Evolutionary conservation across 2,888 invertebrate genomes (phyloP).

Genomic region (Leucoptera coffeella): DNA sequence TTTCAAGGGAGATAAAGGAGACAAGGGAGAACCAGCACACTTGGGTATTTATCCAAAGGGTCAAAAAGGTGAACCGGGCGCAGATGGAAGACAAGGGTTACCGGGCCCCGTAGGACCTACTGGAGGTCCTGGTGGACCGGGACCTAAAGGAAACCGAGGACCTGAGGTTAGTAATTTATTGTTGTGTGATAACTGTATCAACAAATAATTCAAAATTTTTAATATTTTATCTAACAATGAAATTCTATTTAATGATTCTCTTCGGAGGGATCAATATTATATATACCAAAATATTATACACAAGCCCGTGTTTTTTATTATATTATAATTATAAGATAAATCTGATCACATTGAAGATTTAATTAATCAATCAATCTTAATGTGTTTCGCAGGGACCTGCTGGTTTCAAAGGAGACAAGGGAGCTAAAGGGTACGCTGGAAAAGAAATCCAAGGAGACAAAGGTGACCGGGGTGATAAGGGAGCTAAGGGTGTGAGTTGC

Average conservation of each 20-base stretch:
- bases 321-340: no score
- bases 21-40: constrained; percentile 76
- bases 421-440: constrained; percentile 59
- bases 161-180: constrained; percentile 37
- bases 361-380: background rate
- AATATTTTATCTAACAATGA: no score
- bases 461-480: constrained; percentile 56
- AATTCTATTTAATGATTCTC: no score
- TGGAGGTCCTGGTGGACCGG: constrained; percentile 54
- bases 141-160: constrained; percentile 59
- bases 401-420: constrained; percentile 66
- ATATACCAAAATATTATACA: no score
- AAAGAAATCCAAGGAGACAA: constrained; percentile 45
- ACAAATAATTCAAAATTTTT: no score
- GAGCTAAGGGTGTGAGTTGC: constrained; percentile 43
- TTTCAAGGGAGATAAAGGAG: constrained; percentile 59
- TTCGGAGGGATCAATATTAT: no score
- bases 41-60: constrained; percentile 68
- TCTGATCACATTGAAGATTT: background rate
- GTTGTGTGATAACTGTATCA: no score
- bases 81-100: constrained; percentile 64
- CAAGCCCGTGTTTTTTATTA: no score
- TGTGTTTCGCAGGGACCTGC: constrained; percentile 51
- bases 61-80: constrained; percentile 80
- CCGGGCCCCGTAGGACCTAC: constrained; percentile 58